Evolutionary conservation across 2,113 vertebrate genomes (phyloP).

Genomic region (Todiramphus chloris): DNA sequence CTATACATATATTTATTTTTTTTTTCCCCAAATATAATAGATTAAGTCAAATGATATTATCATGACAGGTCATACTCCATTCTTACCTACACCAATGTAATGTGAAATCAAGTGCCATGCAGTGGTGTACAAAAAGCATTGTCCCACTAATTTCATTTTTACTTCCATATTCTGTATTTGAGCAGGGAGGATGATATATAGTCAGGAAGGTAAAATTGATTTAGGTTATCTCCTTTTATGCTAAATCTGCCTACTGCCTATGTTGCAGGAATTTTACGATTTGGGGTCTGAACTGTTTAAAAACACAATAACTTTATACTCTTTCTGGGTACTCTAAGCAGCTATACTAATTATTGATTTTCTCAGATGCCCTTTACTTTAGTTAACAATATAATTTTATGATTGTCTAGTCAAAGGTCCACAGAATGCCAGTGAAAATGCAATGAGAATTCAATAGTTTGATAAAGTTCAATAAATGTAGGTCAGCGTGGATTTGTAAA

Average conservation of each 20-base stretch:
- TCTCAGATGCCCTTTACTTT: neutral
- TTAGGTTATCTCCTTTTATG: constrained; percentile 11
- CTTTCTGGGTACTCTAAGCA: neutral
- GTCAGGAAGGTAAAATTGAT: neutral
- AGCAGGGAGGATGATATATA: neutral
- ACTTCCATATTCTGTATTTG: neutral
- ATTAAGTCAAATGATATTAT: neutral
- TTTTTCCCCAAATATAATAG: neutral
- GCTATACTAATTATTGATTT: neutral
- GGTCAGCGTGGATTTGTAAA: constrained; percentile 10
- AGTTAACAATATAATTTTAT: neutral
- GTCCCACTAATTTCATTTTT: neutral
- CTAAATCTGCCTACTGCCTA: neutral
- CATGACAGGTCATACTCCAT: neutral
- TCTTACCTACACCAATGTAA: neutral
- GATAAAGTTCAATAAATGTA: constrained; percentile 5
- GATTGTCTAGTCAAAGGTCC: neutral
- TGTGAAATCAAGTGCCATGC: neutral
- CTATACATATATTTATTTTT: neutral
- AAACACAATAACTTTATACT: neutral
- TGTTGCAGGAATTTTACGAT: constrained; percentile 13
- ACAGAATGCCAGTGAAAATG: neutral
- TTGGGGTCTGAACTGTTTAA: neutral
- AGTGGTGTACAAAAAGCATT: neutral
- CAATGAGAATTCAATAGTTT: neutral